phyloP scores from a whole-genome alignment of 2,797 vertebrate genomes.

The Galago senegalensis region DNA sequence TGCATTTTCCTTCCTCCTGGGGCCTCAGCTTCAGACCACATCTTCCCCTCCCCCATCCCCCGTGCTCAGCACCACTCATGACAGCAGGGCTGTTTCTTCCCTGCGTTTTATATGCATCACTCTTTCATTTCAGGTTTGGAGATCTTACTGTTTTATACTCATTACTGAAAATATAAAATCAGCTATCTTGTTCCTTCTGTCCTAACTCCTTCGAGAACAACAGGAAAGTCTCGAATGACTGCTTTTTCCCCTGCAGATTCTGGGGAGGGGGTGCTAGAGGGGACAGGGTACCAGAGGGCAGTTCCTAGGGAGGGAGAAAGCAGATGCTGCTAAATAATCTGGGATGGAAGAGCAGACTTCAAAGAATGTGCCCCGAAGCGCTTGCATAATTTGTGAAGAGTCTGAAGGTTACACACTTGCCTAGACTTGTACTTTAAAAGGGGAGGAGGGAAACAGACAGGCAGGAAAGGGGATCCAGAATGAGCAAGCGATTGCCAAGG shows the following conservation, averaged over 20 bases:
- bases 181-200: constrained; percentile 29
- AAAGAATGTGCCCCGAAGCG: background rate
- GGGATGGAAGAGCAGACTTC: background rate
- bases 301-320: background rate
- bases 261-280: background rate
- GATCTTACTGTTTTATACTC: background rate
- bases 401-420: background rate
- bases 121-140: constrained; percentile 34
- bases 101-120: background rate
- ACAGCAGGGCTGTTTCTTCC: background rate
- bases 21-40: background rate
- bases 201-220: constrained; percentile 16
- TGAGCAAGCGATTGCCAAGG: background rate
- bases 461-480: background rate
- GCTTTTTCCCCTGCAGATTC: background rate
- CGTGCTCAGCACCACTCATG: background rate
- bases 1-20: background rate
- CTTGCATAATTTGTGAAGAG: constrained; percentile 10
- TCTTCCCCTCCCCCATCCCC: too few relatives aligned
- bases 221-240: background rate
- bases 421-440: background rate
- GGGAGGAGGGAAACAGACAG: background rate
- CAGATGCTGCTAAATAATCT: background rate
- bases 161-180: constrained; percentile 27
- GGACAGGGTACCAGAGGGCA: background rate